These are phyloP conservation scores for Tachina lurida DNA, from an alignment of 2,888 invertebrate species.

Conservation along the genomic window DNA sequence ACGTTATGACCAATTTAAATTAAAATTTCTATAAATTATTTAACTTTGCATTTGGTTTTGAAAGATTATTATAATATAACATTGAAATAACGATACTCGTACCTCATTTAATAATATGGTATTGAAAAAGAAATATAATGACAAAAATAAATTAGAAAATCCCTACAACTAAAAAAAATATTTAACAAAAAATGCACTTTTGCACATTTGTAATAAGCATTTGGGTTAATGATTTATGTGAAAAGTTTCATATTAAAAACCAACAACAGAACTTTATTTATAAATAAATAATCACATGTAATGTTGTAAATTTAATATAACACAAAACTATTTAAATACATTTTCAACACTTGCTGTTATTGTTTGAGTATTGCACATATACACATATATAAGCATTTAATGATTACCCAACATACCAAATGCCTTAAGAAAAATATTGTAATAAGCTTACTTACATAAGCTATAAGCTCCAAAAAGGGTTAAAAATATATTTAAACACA, in stretches of 20 bases:
- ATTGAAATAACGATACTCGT: constrained; percentile 35
- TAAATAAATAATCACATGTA: constrained; percentile 32
- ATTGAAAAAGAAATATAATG: neutral
- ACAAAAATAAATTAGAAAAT: too few relatives aligned
- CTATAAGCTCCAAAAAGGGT: too few relatives aligned
- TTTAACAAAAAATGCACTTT: too few relatives aligned
- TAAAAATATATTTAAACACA: too few relatives aligned
- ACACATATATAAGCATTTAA: neutral
- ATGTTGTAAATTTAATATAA: constrained; percentile 35
- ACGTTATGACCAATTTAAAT: too few relatives aligned
- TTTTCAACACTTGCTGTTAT: constrained; percentile 27
- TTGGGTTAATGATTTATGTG: constrained; percentile 53
- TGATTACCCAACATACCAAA: neutral
- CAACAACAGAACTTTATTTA: constrained; percentile 42
- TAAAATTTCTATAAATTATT: too few relatives aligned
- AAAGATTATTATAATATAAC: too few relatives aligned
- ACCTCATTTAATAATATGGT: constrained; percentile 30
- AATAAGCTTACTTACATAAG: too few relatives aligned
- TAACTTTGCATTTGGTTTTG: too few relatives aligned
- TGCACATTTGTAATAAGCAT: constrained; percentile 49
- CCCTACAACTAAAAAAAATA: too few relatives aligned
- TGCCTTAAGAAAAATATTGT: too few relatives aligned
- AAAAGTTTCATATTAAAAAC: constrained; percentile 28
- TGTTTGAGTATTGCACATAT: constrained; percentile 16
- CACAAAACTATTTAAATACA: constrained; percentile 36